Evolutionary conservation across 2,797 vertebrate species (phyloP), one percentile per base, ranked within the genome.

Genomic region (Channallabes apus): DNA sequence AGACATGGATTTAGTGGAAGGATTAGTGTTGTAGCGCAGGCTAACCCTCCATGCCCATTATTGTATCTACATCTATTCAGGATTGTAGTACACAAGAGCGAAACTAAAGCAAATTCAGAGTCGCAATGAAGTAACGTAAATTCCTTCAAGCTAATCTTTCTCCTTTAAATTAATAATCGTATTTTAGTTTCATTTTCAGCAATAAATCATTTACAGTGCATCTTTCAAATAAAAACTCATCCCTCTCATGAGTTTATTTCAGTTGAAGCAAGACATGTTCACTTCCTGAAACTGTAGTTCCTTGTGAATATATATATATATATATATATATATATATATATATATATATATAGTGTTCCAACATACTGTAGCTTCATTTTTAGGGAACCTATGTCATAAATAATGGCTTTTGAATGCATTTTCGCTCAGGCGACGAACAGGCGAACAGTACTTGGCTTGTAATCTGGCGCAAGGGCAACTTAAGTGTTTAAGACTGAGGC

Each of bases 1-100:
- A 88, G 86, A 86, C 27, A 46, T 80, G 88, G 83, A 82, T 82
- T 81, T 84, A 88, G 83, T 29, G 32, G 41, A 80, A 20, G 87
- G 82, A 88, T 88, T 88, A 88, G 76, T 75, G 79, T 81, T 68
- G 68, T 80, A 79, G 51, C 46, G 1, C 22, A 17, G 38, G 38
- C 82, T 41, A 18, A 27, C n/a, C 27, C 59, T 51, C 82, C 41
- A 64, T 8, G 83, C 65, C 69, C 71, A 65, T 59, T 56, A 38
- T 27, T 54, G 73, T 79, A 58, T 79, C 76, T 80, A 46, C 76
- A 22, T 77, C 51, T 29, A 29, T 56, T 51, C 17, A 11, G 54
- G 51, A 77, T 35, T 51, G 41, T 11, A 11, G 8, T 22, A 71
- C 20, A n/a, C 71, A 5, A 17, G n/a, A 54, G 22, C 24, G 22